These are phyloP conservation scores for Aptenodytes patagonicus DNA, from an alignment of 2,113 vertebrate genomes.

Conservation along the genomic window DNA sequence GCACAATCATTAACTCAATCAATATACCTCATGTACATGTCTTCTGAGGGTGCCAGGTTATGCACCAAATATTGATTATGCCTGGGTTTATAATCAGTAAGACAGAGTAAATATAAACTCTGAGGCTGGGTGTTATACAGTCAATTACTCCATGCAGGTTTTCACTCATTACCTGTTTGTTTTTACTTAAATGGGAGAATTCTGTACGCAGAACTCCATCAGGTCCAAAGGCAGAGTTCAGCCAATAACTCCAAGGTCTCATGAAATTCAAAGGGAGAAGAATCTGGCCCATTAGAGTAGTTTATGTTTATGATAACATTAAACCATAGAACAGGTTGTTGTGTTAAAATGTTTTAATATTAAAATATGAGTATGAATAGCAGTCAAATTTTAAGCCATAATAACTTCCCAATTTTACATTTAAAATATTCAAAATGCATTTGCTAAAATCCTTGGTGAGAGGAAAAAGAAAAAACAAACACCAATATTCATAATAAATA, in stretches of 20 bases:
- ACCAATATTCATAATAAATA: conserved; percentile 12
- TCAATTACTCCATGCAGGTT: neutral
- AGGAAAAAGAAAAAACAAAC: neutral
- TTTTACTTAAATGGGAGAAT: neutral
- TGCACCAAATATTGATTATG: neutral
- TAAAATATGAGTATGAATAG: neutral
- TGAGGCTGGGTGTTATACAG: neutral
- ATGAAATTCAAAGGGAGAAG: neutral
- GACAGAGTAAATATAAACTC: neutral
- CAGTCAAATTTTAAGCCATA: conserved; percentile 24
- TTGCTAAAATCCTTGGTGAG: neutral
- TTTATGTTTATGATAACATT: neutral
- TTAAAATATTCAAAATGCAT: conserved; percentile 24
- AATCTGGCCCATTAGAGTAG: neutral
- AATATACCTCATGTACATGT: neutral
- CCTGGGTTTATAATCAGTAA: neutral
- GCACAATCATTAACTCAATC: neutral
- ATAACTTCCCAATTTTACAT: neutral
- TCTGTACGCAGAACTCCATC: neutral
- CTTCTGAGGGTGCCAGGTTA: neutral
- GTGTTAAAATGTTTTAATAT: conserved; percentile 8
- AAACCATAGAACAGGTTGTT: neutral
- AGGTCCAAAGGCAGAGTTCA: neutral
- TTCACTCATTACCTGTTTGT: neutral
- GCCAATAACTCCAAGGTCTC: neutral